Base-by-base conservation (phyloP, 1,140 invertebrate genomes). In the Drosophila azteca region DNA sequence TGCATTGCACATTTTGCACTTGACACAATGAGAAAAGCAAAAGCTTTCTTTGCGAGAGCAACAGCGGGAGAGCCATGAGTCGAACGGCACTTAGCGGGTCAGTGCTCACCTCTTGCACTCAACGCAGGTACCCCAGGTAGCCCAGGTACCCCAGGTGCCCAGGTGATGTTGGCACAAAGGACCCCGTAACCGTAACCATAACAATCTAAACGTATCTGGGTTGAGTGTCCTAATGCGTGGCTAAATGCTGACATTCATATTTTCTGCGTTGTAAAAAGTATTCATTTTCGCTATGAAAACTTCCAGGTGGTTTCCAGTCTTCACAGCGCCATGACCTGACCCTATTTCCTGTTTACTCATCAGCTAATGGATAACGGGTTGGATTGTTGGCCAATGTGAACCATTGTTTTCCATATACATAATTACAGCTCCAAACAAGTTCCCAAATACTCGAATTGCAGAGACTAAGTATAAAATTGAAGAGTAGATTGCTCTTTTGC, bases 1-100 rank as follows among this genome's bases (percentile, higher is more conserved):
- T 77, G 81, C 72, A 72, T 88, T 88, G 82, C 83, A 87, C 79
- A 88, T 79, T 87, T 87, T 75, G 65, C 82, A 88, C 82, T 88
- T 88, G 75, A 72, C 63, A 67, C 62, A 43, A 61, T 72, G 82
- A 76, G 76, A 84, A 87, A 78, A 13, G 1, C 13, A 20, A n/a
- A 26, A 26, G 24, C 24, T 5, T 26, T 5, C 24, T 26, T 26
- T 26, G 24, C 24, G 24, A 4, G 2, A 13, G 20, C 20, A 61
- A 58, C 58, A 52, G 39, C 43, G 41, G 35, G 55, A 54, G 22
- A 35, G 55, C 26, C 44, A 54, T 17, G 29, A 60, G 60, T 85
- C 73, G 77, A 85, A 85, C 77, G 73, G 73, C 50, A 85, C 81
- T 85, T 87, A 77, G 73, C 68, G 73, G 73, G 77, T 80, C 77